Base-by-base conservation (phyloP, 2,797 vertebrate genomes). In the Telmatherina bonti region DNA sequence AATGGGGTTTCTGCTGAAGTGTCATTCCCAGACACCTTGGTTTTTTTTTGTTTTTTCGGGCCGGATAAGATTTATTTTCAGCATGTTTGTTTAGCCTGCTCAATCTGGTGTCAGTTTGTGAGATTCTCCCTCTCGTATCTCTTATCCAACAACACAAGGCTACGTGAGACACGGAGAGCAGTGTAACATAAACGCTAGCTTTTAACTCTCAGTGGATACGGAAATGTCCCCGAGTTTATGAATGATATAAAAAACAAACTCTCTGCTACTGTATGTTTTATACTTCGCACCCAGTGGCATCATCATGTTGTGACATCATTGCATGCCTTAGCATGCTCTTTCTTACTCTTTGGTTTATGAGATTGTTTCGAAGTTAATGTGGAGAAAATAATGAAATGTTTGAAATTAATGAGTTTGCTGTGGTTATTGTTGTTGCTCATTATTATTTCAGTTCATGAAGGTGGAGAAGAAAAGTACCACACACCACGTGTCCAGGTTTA, bases 281-380 rank as follows among this genome's bases (percentile, higher is more conserved):
- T 95, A 95, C 92, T 94, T 92, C 84, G 92, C 93, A 94, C 93
- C 92, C 88, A 83, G 93, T 94, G 93, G 91, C 92, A 94, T 93
- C 93, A 93, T 93, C 91, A 93, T 94, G 93, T 95, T 94, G 94
- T 95, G 94, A 94, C 88, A 94, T 94, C 93, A 95, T 94, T 94
- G 94, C 94, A 95, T 95, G 94, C 94, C 93, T 84, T 64, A 93
- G 94, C 94, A 95, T 94, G 94, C 93, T 92, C 90, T 95, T 95
- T 95, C 93, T 95, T 95, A 94, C 94, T 91, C 93, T 94, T 94
- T 94, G 94, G 92, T 94, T 94, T 94, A 94, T 94, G 94, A 94
- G 91, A 91, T 94, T 93, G 93, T 95, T 95, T 94, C 90, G 71
- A 94, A 94, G 90, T 94, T 93, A 92, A 90, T 88, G 92, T 93